These are phyloP conservation scores for Probaryconus sp. DNA, from an alignment of 1,140 invertebrate genomes.

Conservation along the genomic window DNA sequence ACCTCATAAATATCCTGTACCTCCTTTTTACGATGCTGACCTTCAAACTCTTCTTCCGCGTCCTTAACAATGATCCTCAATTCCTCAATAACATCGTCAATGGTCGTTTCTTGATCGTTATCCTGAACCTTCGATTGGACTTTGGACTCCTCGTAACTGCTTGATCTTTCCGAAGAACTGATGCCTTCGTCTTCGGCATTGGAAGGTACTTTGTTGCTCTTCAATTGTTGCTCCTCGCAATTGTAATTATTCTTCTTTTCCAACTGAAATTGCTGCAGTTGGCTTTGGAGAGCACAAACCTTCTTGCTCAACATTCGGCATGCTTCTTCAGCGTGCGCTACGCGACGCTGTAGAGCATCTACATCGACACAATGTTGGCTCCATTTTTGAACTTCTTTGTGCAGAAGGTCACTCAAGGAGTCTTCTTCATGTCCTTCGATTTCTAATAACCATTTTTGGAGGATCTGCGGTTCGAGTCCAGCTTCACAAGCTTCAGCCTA, in stretches of 20 bases:
- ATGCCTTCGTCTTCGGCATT: slow-evolving; percentile 91
- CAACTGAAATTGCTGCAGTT: slow-evolving; percentile 68
- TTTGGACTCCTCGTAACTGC: slow-evolving; percentile 81
- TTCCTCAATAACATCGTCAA: slow-evolving; percentile 92
- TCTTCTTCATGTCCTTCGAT: slow-evolving; percentile 70
- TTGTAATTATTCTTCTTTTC: slow-evolving; percentile 71
- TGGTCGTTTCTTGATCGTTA: slow-evolving; percentile 89
- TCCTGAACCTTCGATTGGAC: slow-evolving; percentile 69
- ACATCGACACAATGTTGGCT: slow-evolving; percentile 75
- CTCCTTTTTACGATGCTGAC: slow-evolving; percentile 61
- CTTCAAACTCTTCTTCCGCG: slow-evolving; percentile 84
- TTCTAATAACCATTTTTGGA: slow-evolving; percentile 87
- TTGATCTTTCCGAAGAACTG: slow-evolving; percentile 88
- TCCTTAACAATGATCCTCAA: slow-evolving; percentile 90
- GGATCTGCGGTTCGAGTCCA: slow-evolving; percentile 73
- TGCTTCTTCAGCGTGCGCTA: slow-evolving; percentile 71
- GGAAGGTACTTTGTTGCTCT: slow-evolving; percentile 75
- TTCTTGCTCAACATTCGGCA: slow-evolving; percentile 73
- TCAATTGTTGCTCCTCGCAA: slow-evolving; percentile 56
- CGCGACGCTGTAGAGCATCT: slow-evolving; percentile 70
- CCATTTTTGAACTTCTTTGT: slow-evolving; percentile 74
- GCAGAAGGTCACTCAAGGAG: slow-evolving; percentile 62
- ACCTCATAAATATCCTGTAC: slow-evolving; percentile 40
- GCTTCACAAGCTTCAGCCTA: slow-evolving; percentile 77
- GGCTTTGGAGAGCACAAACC: slow-evolving; percentile 67